phyloP scores from a whole-genome alignment of 2,797 vertebrate species.

The Epinephelus awoara region DNA sequence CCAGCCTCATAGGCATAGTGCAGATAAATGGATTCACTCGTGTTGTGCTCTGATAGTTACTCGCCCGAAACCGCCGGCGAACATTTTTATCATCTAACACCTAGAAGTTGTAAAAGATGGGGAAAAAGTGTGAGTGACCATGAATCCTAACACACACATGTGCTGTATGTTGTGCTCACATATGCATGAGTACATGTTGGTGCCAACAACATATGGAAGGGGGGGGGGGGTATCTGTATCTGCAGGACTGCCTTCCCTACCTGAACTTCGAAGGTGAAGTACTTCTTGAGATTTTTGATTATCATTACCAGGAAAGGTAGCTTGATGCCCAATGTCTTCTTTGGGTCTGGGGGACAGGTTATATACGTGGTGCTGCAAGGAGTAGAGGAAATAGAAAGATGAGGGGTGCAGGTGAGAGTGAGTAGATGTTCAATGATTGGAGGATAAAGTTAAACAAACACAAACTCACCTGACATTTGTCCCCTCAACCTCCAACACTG shows the following conservation, averaged over 20 bases:
- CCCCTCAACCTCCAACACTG: slow-evolving; percentile 96
- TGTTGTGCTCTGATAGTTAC: slow-evolving; percentile 97
- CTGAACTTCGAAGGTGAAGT: slow-evolving; percentile 99
- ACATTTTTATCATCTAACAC: slow-evolving; percentile 98
- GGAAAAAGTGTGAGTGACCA: background rate
- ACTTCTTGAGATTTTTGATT: slow-evolving; percentile 98
- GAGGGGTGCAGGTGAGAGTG: background rate
- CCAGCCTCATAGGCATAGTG: slow-evolving; percentile 98
- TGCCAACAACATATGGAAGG: background rate
- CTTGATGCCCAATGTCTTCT: slow-evolving; percentile 96
- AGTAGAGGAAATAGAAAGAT: background rate
- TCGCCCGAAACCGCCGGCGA: slow-evolving; percentile 93
- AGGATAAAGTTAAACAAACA: background rate
- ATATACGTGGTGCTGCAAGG: slow-evolving; percentile 94
- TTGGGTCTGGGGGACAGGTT: slow-evolving; percentile 97
- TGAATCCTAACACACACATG: background rate
- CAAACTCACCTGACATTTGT: slow-evolving; percentile 93
- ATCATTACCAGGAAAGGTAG: slow-evolving; percentile 98
- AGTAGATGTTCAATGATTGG: background rate
- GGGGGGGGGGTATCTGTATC: too few species aligned
- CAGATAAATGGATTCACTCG: slow-evolving; percentile 98
- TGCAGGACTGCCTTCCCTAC: slow-evolving; percentile 72
- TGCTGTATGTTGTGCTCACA: background rate
- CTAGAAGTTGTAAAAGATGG: slow-evolving; percentile 73
- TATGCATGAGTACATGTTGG: background rate